Conservation (phyloP, 2,888 invertebrate genomes). For the Mythimna albipuncta region DNA sequence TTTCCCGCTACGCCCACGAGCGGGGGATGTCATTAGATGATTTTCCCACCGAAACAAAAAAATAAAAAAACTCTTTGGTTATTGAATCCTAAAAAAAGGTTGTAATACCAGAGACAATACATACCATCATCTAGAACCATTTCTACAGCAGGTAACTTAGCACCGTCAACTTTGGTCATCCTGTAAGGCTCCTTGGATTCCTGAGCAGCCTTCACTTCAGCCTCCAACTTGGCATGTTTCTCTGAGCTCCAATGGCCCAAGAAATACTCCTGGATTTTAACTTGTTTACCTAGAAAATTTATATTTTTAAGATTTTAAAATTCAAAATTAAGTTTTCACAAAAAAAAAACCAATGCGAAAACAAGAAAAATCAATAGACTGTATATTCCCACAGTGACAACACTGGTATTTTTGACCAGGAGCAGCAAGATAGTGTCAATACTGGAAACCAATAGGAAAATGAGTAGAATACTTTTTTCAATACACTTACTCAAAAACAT, state of each 20-base stretch:
- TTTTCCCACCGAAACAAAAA: too few species aligned
- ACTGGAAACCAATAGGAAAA: not conserved
- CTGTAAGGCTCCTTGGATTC: slow-evolving; percentile 90
- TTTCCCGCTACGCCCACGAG: too few species aligned
- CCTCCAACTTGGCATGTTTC: slow-evolving; percentile 91
- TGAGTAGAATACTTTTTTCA: not conserved
- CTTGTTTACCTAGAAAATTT: slow-evolving; percentile 91
- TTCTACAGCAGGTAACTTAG: slow-evolving; percentile 96
- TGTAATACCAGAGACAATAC: not conserved
- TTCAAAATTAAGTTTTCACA: not conserved
- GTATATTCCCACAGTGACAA: not conserved
- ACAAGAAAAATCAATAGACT: not conserved
- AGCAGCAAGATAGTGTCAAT: not conserved
- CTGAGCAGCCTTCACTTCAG: slow-evolving; percentile 85
- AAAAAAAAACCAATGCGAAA: not conserved
- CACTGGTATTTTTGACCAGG: not conserved
- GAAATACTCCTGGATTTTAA: slow-evolving; percentile 96
- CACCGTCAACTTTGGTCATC: slow-evolving; percentile 96
- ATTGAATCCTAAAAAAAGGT: not conserved
- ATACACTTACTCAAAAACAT: too few species aligned
- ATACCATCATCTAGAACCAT: slow-evolving; percentile 96
- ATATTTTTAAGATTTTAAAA: not conserved
- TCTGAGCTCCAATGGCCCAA: slow-evolving; percentile 94
- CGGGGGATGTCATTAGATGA: too few species aligned
- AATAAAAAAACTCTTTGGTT: too few species aligned